Evolutionary conservation across 2,888 invertebrate genomes (phyloP), one percentile per base, ranked within the genome.

Genomic region (Hoplodrina ambigua): DNA sequence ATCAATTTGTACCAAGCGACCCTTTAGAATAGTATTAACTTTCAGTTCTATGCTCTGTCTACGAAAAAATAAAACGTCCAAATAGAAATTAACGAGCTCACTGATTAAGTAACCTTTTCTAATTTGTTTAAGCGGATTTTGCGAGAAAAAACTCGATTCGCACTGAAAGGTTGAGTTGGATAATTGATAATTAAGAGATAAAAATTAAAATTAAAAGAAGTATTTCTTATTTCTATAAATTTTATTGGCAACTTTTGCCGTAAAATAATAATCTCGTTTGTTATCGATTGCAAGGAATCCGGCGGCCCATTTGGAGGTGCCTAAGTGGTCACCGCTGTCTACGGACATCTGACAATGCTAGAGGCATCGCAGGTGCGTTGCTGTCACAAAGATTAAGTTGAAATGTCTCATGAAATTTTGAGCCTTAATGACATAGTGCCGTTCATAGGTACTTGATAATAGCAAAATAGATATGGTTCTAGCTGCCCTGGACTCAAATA

Each of bases 1-100:
- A 86, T 87, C 81, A 85, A 84, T 82, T 86, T 76, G 76, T 60
- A 80, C 72, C 69, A 79, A 79, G 72, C 71, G 67, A 72, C 59
- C 46, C 70, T 79, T 78, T 71, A 79, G 78, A 82, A 66, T 77
- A 78, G 71, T 58, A 78, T 72, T 75, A 75, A 77, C 67, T 80
- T 80, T 65, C 15, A 70, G 37, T 57, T 63, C 62, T 66, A 46
- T 61, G 44, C 46, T 67, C 33, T 58, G 44, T 49, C 49, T 59
- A 52, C n/a, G 65, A 72, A 72, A 63, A 72, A 53, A 59, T n/a
- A 71, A 52, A 57, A 57, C 53, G 50, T 69, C 57, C 57, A 64
- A 75, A 70, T 57, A 53, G 15, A 65, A 71, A 78, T 76, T 74
- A 81, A 73, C 55, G 61, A 72, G 62, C 58, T 68, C 58, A 41